phyloP scores from a whole-genome alignment of 1,140 invertebrate species.

The Drosophila melanogaster region Release_6_plus_ISO1_MT NT_037436.4:15881501-15882000 shows the following conservation, averaged over 20 bases:
- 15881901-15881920: conserved; percentile 3
- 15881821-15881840: conserved; percentile 28
- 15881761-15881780: conserved; percentile 31
- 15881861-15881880: conserved; percentile 37
- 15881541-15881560: conserved; percentile 14
- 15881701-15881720: conserved; percentile 7
- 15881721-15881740: conserved; percentile 42
- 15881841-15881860: conserved; percentile 49
- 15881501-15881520: conserved; percentile 37
- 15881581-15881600: conserved; percentile 77
- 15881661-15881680: conserved; percentile 6
- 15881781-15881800: conserved; percentile 31
- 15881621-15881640: conserved; percentile 74
- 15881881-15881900: conserved; percentile 31
- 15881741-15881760: conserved; percentile 62
- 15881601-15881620: conserved; percentile 55
- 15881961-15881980: no score
- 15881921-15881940: conserved; percentile 4
- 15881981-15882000: not conserved
- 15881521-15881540: conserved; percentile 26
- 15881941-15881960: not conserved
- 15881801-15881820: conserved; percentile 26
- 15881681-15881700: conserved; percentile 5
- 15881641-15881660: conserved; percentile 34
- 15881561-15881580: conserved; percentile 68